Conservation (phyloP, 2,113 vertebrate species). For the Pteropus alecto region DNA sequence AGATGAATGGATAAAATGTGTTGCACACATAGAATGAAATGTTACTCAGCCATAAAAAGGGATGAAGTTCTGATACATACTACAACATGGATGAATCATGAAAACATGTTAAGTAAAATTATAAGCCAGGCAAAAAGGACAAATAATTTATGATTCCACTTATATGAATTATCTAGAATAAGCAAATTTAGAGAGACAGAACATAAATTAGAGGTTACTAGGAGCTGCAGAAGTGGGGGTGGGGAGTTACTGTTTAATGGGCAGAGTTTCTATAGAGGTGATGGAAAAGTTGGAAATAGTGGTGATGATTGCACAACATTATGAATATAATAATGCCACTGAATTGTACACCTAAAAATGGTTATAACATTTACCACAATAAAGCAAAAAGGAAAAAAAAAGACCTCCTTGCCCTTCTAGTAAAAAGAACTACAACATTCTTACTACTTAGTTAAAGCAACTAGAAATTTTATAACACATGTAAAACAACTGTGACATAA, state of each 20-base stretch:
- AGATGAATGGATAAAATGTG: too few species aligned
- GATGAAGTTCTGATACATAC: too few species aligned
- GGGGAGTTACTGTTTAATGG: background rate
- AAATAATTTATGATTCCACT: too few species aligned
- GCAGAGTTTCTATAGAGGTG: background rate
- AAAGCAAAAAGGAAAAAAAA: background rate
- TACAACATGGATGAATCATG: too few species aligned
- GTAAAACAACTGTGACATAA: background rate
- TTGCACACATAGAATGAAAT: too few species aligned
- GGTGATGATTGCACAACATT: background rate
- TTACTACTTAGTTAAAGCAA: constrained; percentile 24
- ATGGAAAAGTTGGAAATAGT: background rate
- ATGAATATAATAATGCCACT: background rate
- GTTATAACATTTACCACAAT: background rate
- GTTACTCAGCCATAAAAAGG: too few species aligned
- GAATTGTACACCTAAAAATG: background rate
- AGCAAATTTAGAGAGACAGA: background rate
- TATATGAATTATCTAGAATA: background rate
- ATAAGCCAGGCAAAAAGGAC: too few species aligned
- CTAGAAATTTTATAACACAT: background rate
- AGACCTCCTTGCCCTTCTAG: background rate
- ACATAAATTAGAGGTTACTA: background rate
- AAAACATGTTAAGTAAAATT: too few species aligned
- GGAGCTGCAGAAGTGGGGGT: background rate
- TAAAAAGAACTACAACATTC: background rate